Evolutionary conservation across 37 sponge, comb jelly and placozoan genomes (phyloP).

Genomic region (Haliclona indistincta): DNA sequence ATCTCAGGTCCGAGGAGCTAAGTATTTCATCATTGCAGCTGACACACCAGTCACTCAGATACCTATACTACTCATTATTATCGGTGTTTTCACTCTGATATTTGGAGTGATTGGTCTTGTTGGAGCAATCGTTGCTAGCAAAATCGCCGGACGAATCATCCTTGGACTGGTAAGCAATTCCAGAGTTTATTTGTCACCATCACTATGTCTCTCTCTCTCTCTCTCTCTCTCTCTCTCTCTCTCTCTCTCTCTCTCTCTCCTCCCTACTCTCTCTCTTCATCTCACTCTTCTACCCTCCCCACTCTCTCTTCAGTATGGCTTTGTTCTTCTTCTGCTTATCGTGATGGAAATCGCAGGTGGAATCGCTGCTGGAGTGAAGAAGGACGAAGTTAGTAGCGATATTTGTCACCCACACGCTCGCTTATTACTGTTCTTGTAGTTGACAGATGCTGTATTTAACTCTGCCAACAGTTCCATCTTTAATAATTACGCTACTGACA

Average conservation of each 20-base stretch:
- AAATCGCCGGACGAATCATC: slow-evolving; percentile 43
- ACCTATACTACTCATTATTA: slow-evolving; percentile 44
- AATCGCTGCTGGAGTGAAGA: slow-evolving; percentile 59
- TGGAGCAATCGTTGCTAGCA: slow-evolving; percentile 60
- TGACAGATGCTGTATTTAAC: not conserved
- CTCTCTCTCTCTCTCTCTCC: not conserved
- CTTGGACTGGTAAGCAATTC: slow-evolving; percentile 52
- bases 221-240: not conserved
- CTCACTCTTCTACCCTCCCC: not conserved
- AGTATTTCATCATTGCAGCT: slow-evolving; percentile 18
- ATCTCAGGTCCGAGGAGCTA: not conserved
- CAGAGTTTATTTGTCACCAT: not conserved
- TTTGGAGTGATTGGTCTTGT: slow-evolving; percentile 39
- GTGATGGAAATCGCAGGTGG: slow-evolving; percentile 60
- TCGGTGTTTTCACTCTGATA: slow-evolving; percentile 42
- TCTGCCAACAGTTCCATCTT: not conserved
- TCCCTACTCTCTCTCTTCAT: not conserved
- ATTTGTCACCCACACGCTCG: not conserved
- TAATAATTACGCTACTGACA: not conserved
- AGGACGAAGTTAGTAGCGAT: slow-evolving; percentile 28
- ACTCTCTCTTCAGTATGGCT: slow-evolving; percentile 35
- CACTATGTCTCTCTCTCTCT: not conserved
- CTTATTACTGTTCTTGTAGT: not conserved
- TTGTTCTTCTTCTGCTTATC: slow-evolving; percentile 45
- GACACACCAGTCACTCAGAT: slow-evolving; percentile 8